Evolutionary conservation across 2,113 vertebrate genomes (phyloP), one percentile per base, ranked within the genome.

Genomic region (Oryzias javanicus): DNA sequence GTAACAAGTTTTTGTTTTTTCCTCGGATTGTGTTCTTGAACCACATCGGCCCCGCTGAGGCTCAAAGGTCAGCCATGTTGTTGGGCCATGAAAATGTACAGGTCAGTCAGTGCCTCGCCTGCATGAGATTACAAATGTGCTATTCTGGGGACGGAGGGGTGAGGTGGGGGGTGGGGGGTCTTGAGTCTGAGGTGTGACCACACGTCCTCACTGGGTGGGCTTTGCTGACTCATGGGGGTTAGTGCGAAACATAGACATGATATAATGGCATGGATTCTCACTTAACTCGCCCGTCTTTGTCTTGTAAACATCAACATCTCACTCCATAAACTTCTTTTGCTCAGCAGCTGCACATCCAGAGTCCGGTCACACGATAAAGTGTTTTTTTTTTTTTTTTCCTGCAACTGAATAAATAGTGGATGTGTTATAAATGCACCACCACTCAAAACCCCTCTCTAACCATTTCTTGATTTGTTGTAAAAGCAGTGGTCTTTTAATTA

Each of bases 31-130:
- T 55, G n/a, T 42, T n/a, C 27, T 17, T 54, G 29, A 52, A 53
- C 69, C 51, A 17, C 49, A 44, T 70, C 62, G 78, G 82, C 76
- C 70, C 25, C 49, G 42, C 60, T 48, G 64, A 75, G 71, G 80
- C 80, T 71, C 85, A 87, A 89, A 90, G 88, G 89, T 90, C 86
- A 83, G 63, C 56, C 27, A 41, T 87, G 88, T 87, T 74, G 83
- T 84, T 29, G 67, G 86, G 82, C 80, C 50, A 82, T 84, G 72
- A 65, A 77, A 77, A 70, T 69, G 70, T 66, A 74, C 80, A 65
- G 82, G 80, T 88, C 80, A 76, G 82, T 86, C 79, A 49, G 70
- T 54, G 68, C 62, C 49, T 72, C 10, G 69, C 41, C 75, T 71
- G 70, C 76, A 68, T 83, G 81, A 87, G 83, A 89, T 89, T 85